Conservation (phyloP, 2,113 vertebrate species). For the Ellobius talpinus region DNA sequence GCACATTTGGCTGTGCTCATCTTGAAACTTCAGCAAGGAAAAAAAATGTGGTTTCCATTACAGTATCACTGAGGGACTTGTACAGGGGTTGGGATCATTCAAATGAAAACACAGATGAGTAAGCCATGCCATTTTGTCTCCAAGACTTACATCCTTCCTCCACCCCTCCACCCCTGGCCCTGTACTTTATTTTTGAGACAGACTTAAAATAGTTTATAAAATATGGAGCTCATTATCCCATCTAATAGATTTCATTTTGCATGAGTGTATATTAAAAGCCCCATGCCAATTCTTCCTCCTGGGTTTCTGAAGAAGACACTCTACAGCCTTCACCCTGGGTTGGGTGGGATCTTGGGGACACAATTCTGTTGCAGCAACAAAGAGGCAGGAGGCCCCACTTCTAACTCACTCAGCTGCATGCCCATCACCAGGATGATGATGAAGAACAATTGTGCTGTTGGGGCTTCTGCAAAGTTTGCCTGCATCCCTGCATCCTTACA, state of each 20-base stretch:
- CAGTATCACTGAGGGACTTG: slow-evolving; percentile 81
- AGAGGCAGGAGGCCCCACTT: slow-evolving; percentile 50
- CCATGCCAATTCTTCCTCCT: slow-evolving; percentile 83
- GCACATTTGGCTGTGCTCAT: slow-evolving; percentile 82
- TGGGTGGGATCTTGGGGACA: slow-evolving; percentile 54
- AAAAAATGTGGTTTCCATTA: slow-evolving; percentile 87
- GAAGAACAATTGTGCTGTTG: not conserved
- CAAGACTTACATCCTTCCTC: slow-evolving; percentile 83
- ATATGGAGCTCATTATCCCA: slow-evolving; percentile 88
- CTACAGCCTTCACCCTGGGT: slow-evolving; percentile 37
- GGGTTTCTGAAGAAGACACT: slow-evolving; percentile 68
- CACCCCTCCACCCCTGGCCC: slow-evolving; percentile 82
- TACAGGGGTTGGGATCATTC: slow-evolving; percentile 80
- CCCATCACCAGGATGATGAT: slow-evolving; percentile 3
- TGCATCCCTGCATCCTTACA: not conserved
- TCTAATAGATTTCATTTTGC: slow-evolving; percentile 86
- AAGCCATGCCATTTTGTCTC: slow-evolving; percentile 86
- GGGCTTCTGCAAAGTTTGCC: slow-evolving; percentile 29
- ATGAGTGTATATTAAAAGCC: slow-evolving; percentile 83
- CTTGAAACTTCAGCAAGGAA: slow-evolving; percentile 79
- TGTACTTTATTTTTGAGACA: slow-evolving; percentile 85
- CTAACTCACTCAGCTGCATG: slow-evolving; percentile 10
- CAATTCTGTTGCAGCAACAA: slow-evolving; percentile 7
- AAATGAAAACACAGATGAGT: slow-evolving; percentile 85
- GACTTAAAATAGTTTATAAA: slow-evolving; percentile 87